Evolutionary conservation across 1,140 invertebrate species (phyloP), one percentile per base, ranked within the genome.

Genomic region (Helicoverpa zea): DNA sequence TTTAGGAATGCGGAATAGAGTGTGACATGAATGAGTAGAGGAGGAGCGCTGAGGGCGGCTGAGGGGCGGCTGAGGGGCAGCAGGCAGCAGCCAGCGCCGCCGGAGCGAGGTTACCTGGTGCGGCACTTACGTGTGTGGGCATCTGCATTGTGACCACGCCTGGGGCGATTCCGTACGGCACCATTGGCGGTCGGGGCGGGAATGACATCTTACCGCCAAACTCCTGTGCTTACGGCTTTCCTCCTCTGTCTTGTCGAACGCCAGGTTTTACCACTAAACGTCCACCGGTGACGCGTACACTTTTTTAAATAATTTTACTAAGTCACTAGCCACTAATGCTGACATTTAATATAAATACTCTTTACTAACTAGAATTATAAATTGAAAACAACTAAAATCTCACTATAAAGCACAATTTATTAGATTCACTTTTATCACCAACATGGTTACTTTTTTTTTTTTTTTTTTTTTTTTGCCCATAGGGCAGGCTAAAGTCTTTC

Each of bases 111-210:
- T 79, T 70, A 79, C 59, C 12, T n/a, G 16, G 12, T 49, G 14
- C 29, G 12, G 13, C 43, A 89, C 91, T 89, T 91, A 94, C 93
- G 79, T 94, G 93, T 80, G 93, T 93, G 18, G 92, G 88, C 89
- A 94, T 93, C 14, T 89, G 91, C 92, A 94, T 91, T 10, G 93
- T 92, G 79, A 94, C 92, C 9, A 94, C 91, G n/a, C 93, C 91
- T n/a, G 92, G 91, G 12, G 93, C 89, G 58, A 94, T 89, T 68
- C 91, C 92, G 82, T 93, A 93, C 35, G 92, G 92, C 82, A 94
- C 92, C 73, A 94, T 84, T 49, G 93, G 93, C 81, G 93, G 90
- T 78, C 93, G 90, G 78, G 92, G 92, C 76, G 93, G 93, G 76
- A 88, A 94, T 82, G 93, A 94, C 93, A 94, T 94, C 83, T 74